Evolutionary conservation across 2,113 vertebrate species (phyloP).

Genomic region (Alaudala cheleensis): DNA sequence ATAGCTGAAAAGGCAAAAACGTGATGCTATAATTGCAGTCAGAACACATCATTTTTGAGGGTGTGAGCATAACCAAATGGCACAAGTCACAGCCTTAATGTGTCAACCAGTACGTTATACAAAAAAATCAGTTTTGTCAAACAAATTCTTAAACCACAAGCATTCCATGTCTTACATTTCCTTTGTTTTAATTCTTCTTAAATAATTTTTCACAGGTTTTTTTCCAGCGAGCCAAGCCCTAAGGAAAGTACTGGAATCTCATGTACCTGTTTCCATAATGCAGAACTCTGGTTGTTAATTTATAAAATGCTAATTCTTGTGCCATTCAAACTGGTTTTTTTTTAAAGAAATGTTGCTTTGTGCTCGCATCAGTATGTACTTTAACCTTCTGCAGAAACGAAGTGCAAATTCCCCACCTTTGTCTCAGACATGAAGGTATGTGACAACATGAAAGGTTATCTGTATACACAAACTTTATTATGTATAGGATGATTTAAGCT

Average conservation of each 20-base stretch:
- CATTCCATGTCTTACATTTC: background rate
- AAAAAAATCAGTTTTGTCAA: background rate
- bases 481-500: constrained; percentile 57
- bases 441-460: constrained; percentile 51
- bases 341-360: constrained; percentile 65
- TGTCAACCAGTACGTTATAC: background rate
- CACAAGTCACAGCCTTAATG: background rate
- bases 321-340: constrained; percentile 69
- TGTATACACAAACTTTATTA: constrained; percentile 50
- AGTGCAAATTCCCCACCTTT: constrained; percentile 12
- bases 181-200: background rate
- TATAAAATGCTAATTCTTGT: constrained; percentile 72
- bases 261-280: constrained; percentile 53
- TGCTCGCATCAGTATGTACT: constrained; percentile 60
- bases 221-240: constrained; percentile 94
- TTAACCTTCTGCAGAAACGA: constrained; percentile 56
- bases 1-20: background rate
- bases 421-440: constrained; percentile 61
- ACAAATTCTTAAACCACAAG: background rate
- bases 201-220: constrained; percentile 80
- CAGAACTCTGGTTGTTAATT: constrained; percentile 72
- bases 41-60: background rate
- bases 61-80: background rate
- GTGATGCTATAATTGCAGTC: background rate
- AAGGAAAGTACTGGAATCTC: constrained; percentile 75